Evolutionary conservation across 2,113 vertebrate genomes (phyloP), one percentile per base, ranked within the genome.

Genomic region (Conger conger): DNA sequence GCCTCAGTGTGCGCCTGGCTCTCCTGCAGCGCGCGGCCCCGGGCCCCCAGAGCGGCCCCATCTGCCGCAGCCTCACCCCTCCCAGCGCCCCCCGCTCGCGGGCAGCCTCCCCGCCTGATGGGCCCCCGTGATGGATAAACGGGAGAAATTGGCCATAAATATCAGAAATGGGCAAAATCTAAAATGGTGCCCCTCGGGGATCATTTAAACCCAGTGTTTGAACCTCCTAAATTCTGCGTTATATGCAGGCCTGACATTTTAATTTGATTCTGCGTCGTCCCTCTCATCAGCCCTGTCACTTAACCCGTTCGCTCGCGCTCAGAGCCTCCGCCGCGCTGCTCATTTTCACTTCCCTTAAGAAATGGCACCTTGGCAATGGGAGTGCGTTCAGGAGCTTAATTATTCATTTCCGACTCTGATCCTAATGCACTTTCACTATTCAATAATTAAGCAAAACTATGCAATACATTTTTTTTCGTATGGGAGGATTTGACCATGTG

Each of bases 151-250:
- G 53, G 84, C n/a, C 84, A 81, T 30, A 68, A 40, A 73, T 80
- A 85, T 81, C 50, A 73, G 79, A 85, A 85, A 85, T 81, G 35
- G 38, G 57, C 38, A 77, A 84, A 80, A 84, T n/a, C 40, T 53
- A 38, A 84, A 79, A 84, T 60, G 18, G 37, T 80, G 38, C 79
- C 79, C 37, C 37, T 80, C 79, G n/a, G 42, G 79, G 79, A 15
- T 80, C n/a, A 30, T 80, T 40, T 50, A 45, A 50, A 80, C 42
- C 23, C 79, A 80, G 18, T 45, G 38, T 80, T 50, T 42, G 50
- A 79, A 53, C 35, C 76, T 73, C 77, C 53, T 54, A 79, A 84
- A 45, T 80, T 80, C 79, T 30, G 33, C 17, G 50, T 82, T 60
- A 57, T 15, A 60, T 82, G 37, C 79, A 50, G 30, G 79, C 53